Base-by-base conservation (phyloP, 2,113 vertebrate species). In the Catharus bicknelli region DNA sequence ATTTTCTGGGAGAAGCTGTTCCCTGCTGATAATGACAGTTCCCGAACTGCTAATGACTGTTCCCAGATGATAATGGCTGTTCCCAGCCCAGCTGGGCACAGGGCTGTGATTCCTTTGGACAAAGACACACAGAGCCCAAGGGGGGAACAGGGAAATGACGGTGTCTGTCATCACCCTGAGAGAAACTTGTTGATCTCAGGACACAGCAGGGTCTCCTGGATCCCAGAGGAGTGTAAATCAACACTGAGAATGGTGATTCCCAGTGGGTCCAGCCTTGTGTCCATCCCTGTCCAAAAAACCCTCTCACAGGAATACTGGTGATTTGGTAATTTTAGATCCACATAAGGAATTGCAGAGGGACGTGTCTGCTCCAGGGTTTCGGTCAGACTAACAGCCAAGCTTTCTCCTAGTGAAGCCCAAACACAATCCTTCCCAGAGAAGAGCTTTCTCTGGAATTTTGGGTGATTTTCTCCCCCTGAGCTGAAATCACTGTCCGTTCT, bases 311-410 rank as follows among this genome's bases (percentile, higher is more conserved):
- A 51, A 16, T 23, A 16, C 10, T 5, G 0, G 11, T 7, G 17
- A 6, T 22, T 17, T 7, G 48, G 25, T 54, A 14, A 14, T 29
- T 54, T 36, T 13, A 62, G 47, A 22, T 27, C 42, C 25, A 30
- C 4, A 0, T 12, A 15, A 51, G 26, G 38, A 47, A 26, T 42
- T 1, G 0, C 36, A 29, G 11, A 7, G 32, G 42, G 10, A 70
- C 0, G 1, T 17, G 3, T 16, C 57, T 54, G 2, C 48, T 77
- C 38, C 23, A 19, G 40, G 42, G 16, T 22, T 2, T 7, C 13
- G 25, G 4, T 64, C 2, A 1, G 34, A 25, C 57, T 25, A 14
- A 20, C 7, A 5, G 29, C 14, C 59, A 23, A 3, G n/a, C 36
- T 72, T 57, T 55, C 26, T 80, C 45, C 58, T 38, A 4, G 8